Percentiles rank a stretch among this genome's conserved stretches.
phyloP scores from a whole-genome alignment of 2,888 invertebrate genomes.

The Patella caerulea region DNA sequence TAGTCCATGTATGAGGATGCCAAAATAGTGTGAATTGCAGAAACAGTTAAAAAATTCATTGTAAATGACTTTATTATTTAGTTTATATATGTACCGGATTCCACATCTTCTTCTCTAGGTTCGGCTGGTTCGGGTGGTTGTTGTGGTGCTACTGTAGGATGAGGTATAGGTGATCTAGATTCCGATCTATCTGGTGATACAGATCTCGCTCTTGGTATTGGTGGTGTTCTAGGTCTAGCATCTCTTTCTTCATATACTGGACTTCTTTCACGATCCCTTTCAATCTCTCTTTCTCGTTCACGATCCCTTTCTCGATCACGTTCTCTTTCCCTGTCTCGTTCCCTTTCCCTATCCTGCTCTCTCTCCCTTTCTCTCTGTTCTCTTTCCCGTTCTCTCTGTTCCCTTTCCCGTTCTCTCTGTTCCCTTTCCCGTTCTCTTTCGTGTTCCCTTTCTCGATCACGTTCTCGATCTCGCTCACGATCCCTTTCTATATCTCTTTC shows the following conservation, averaged over 20 bases:
- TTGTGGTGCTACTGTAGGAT: slow-evolving; percentile 30
- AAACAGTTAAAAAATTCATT: too few relatives aligned
- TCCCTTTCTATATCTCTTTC: slow-evolving; percentile 1
- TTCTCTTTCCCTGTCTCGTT: slow-evolving; percentile 17
- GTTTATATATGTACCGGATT: slow-evolving; percentile 32
- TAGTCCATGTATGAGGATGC: too few relatives aligned
- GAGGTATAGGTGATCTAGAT: slow-evolving; percentile 36
- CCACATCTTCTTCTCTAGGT: slow-evolving; percentile 36
- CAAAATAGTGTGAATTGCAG: too few relatives aligned
- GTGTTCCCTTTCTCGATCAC: slow-evolving; percentile 8
- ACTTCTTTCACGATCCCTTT: slow-evolving; percentile 17
- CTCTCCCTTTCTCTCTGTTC: slow-evolving; percentile 10
- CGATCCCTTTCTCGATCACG: slow-evolving; percentile 23
- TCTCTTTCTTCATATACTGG: slow-evolving; percentile 25
- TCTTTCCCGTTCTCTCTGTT: slow-evolving; percentile 2
- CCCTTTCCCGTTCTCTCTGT: slow-evolving; percentile 19
- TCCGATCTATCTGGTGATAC: slow-evolving; percentile 42
- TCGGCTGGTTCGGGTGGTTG: slow-evolving; percentile 47
- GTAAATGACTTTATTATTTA: too few relatives aligned
- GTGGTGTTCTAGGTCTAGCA: slow-evolving; percentile 30
- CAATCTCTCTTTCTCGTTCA: slow-evolving; percentile 10
- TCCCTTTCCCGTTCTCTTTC: slow-evolving; percentile 26
- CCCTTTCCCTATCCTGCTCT: background rate
- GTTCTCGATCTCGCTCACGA: background rate
- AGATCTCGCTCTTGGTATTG: slow-evolving; percentile 36